Evolutionary conservation across 2,797 vertebrate genomes (phyloP), one percentile per base, ranked within the genome.

Genomic region (Heliangelus exortis): DNA sequence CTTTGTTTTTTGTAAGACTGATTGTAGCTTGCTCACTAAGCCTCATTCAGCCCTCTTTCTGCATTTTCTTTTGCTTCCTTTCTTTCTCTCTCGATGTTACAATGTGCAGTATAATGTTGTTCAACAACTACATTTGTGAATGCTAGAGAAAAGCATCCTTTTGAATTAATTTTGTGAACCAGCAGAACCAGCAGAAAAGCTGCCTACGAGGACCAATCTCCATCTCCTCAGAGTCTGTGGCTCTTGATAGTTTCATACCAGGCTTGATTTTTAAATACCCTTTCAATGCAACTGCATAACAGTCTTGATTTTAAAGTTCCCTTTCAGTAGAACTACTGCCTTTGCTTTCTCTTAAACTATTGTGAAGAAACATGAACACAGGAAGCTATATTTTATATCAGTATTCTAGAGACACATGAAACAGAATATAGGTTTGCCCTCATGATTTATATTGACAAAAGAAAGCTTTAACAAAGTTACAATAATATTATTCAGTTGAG

Each of bases 381-480:
- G 58, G 84, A 90, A 81, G 34, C 48, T 65, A 1, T 92, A 86
- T 43, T 93, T 88, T 91, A 51, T 76, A 78, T 39, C 34, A 66
- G 26, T 81, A 90, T 85, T 77, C 26, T 34, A 76, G 55, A 84
- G n/a, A 54, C 50, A 92, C 12, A 62, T 87, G 72, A 91, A 92
- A 87, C 19, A 53, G 34, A 74, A 90, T 63, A 48, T 53, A 89
- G 63, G 61, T 95, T 83, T 87, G 65, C 87, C 55, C n/a, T 68
- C 72, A 43, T 89, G 59, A 92, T 90, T 95, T 86, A 88, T 88
- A 39, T 3, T 47, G 34, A 41, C 76, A 94, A 41, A 25, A 87
- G 51, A 84, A 93, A 89, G 75, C 62, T 87, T 87, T 81, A 91
- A 93, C 41, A 71, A 85, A 94, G 73, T 95, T 87, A 85, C 45